A percentile compares a stretch with the other conserved stretches of the same genome.
Evolutionary conservation across 1,140 invertebrate genomes (phyloP).

Genomic region (Drosophila teissieri): DNA sequence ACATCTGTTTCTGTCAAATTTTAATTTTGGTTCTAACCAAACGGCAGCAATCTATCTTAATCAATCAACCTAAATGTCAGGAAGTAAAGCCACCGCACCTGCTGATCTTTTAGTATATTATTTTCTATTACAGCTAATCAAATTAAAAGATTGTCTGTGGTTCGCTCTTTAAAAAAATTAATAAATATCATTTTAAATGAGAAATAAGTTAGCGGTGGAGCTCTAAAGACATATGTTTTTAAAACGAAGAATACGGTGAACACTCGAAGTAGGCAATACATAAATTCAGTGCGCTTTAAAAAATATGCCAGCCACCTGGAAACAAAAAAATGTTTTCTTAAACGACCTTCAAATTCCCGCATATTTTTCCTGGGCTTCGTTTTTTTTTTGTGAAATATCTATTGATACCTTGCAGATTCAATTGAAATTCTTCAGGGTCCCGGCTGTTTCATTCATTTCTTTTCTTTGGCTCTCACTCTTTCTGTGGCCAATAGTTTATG

Average conservation of each 20-base stretch:
- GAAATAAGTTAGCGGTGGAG: too few species aligned
- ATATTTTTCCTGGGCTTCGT: slow-evolving; percentile 23
- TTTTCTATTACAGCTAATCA: background rate
- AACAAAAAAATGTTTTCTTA: slow-evolving; percentile 1
- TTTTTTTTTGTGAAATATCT: slow-evolving; percentile 17
- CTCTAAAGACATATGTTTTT: too few species aligned
- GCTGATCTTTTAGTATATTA: slow-evolving; percentile 3
- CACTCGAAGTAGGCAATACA: background rate
- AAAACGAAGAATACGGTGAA: background rate
- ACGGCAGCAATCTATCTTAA: slow-evolving; percentile 20
- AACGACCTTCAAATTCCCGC: slow-evolving; percentile 32
- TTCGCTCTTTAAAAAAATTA: too few species aligned
- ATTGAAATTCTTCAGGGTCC: slow-evolving; percentile 3
- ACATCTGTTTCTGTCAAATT: background rate
- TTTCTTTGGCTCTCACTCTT: background rate
- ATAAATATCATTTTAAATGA: too few species aligned
- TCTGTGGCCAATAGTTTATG: slow-evolving; percentile 43
- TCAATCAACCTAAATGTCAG: slow-evolving; percentile 23
- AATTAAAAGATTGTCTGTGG: background rate
- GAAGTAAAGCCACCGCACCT: slow-evolving; percentile 1
- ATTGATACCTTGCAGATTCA: slow-evolving; percentile 31
- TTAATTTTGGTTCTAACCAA: too few species aligned
- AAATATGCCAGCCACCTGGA: slow-evolving; percentile 22
- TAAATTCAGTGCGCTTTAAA: background rate
- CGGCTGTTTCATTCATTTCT: slow-evolving; percentile 28